Evolutionary conservation across 2,797 vertebrate genomes (phyloP).

Genomic region (Petrocephalus schoutedeni): DNA sequence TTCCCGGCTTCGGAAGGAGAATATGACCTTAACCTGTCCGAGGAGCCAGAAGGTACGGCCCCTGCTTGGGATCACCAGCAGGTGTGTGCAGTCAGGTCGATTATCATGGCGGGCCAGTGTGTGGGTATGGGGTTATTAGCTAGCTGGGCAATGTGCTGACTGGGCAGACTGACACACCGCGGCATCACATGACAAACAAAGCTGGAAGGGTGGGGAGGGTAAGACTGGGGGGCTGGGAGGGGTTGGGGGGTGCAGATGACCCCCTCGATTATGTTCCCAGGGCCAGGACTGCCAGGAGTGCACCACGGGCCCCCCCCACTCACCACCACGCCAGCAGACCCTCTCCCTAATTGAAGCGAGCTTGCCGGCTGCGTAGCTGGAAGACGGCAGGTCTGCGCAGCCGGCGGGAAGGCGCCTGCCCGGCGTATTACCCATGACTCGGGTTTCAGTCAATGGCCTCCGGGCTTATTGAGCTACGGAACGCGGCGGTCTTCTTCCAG

Average conservation of each 20-base stretch:
- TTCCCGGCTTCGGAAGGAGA: neutral
- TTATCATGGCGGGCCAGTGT: neutral
- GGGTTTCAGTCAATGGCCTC: conserved; percentile 30
- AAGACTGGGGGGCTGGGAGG: neutral
- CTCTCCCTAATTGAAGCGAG: conserved; percentile 27
- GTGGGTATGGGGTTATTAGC: neutral
- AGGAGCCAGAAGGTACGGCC: neutral
- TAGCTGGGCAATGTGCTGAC: neutral
- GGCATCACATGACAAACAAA: neutral
- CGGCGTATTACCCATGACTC: conserved; percentile 24
- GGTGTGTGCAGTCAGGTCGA: neutral
- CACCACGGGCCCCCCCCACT: neutral
- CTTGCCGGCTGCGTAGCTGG: conserved; percentile 13
- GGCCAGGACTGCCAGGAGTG: neutral
- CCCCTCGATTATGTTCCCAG: neutral
- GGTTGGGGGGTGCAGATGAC: neutral
- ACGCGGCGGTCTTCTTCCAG: conserved; percentile 41
- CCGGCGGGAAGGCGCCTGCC: conserved; percentile 41
- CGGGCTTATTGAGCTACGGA: conserved; percentile 39
- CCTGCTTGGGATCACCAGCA: neutral
- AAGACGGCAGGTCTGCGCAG: conserved; percentile 24
- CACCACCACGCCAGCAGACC: neutral
- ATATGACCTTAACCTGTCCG: neutral
- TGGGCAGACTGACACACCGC: neutral
- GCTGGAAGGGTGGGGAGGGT: neutral